phyloP scores from a whole-genome alignment of 2,113 vertebrate genomes.

The Mus spicilegus region DNA sequence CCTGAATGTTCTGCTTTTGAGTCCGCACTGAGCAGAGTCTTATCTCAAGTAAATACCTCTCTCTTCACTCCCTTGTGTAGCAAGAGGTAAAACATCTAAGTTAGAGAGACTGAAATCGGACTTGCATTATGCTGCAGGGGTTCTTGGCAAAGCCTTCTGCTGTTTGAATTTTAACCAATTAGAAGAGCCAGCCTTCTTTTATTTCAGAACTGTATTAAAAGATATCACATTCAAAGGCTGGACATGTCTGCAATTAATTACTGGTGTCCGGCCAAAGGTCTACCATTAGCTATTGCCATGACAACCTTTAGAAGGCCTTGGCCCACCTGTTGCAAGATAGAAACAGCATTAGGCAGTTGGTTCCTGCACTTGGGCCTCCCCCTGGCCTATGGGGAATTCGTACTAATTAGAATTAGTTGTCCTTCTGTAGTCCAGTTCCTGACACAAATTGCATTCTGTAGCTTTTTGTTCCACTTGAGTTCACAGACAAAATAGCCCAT shows the following conservation, averaged over 20 bases:
- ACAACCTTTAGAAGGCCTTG: constrained; percentile 82
- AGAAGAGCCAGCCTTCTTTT: constrained; percentile 85
- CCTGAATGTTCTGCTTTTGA: constrained; percentile 70
- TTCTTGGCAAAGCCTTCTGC: constrained; percentile 82
- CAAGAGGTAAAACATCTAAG: constrained; percentile 77
- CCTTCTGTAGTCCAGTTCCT: constrained; percentile 90
- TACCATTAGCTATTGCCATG: constrained; percentile 87
- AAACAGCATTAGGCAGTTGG: constrained; percentile 82
- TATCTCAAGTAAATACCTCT: constrained; percentile 77
- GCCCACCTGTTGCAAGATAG: constrained; percentile 90
- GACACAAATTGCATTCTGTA: constrained; percentile 93
- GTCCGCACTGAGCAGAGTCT: constrained; percentile 71
- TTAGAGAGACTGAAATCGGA: constrained; percentile 72
- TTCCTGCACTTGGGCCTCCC: constrained; percentile 84
- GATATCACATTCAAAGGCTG: constrained; percentile 86
- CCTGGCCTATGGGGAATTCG: constrained; percentile 89
- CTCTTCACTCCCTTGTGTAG: constrained; percentile 67
- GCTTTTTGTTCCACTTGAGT: constrained; percentile 92
- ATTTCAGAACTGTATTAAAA: constrained; percentile 85
- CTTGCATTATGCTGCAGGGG: constrained; percentile 52
- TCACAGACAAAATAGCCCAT: constrained; percentile 92
- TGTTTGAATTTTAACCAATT: constrained; percentile 88
- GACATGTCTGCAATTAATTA: constrained; percentile 86
- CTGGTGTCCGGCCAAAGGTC: constrained; percentile 86
- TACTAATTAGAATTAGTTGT: constrained; percentile 94